Evolutionary conservation across 1,140 invertebrate genomes (phyloP), one percentile per base, ranked within the genome.

Genomic region (Drosophila pandora): DNA sequence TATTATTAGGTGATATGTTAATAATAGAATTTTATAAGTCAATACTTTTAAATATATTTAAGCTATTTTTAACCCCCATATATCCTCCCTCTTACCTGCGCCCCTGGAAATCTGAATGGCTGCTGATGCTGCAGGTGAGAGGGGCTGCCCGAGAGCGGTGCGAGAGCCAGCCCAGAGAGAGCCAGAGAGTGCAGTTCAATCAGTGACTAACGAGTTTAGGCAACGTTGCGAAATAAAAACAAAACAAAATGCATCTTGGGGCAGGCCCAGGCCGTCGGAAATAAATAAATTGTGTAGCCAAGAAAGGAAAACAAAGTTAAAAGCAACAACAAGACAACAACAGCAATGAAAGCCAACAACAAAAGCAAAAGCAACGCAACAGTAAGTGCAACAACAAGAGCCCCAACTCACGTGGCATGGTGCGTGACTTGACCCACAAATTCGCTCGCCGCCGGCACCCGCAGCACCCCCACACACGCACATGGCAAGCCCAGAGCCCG

Each of bases 351-450:
- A 45, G 54, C 9, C 39, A 48, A 48, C 8, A 13, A 41, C 17
- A n/a, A 57, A 43, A 43, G 41, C 9, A 43, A 43, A 43, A 21
- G 41, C 13, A 59, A 65, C 34, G 62, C 58, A 12, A 37, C 34
- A 37, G 34, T 45, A 47, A 32, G 64, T 60, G 59, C 63, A 52
- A n/a, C 41, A 47, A 17, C 43, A 64, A 67, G 41, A 52, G 63
- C 63, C 25, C 28, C 9, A 60, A 17, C 63, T 67, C 63, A 67
- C 63, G 63, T 67, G 63, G 63, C 63, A 21, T 7, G 28, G 34
- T 67, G 59, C 63, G 63, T 67, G 63, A 67, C 60, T 67, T 28
- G 21, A 17, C 32, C 63, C 21, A 47, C 59, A 17, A 49, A 53
- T 41, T 37, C 28, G 30, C 43, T 10, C 9, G 17, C 43, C 43